Percentiles rank a stretch among this genome's conserved stretches.
Conservation (phyloP, 2,113 vertebrate species). For the Onychostoma macrolepis region DNA sequence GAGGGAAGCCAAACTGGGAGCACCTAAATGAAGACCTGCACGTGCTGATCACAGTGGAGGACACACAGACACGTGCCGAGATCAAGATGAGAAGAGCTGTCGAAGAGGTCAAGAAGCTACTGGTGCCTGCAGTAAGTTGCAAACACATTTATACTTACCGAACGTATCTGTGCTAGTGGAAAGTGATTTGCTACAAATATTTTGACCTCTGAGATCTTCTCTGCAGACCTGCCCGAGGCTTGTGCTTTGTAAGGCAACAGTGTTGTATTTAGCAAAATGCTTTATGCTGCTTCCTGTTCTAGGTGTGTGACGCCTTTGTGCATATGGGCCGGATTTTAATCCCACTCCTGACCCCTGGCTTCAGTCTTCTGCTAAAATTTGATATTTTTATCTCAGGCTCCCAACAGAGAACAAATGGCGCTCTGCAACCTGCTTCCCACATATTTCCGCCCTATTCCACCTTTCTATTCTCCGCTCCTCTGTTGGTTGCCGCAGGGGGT, state of each 20-base stretch:
- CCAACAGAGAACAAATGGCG: constrained; percentile 48
- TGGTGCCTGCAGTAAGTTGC: constrained; percentile 81
- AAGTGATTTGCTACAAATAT: background rate
- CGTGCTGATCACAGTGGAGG: constrained; percentile 83
- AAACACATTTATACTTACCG: background rate
- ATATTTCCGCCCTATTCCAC: constrained; percentile 59
- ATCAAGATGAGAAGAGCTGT: constrained; percentile 83
- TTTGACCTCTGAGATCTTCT: background rate
- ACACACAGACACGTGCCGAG: constrained; percentile 81
- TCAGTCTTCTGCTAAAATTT: constrained; percentile 25
- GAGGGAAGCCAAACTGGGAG: constrained; percentile 86
- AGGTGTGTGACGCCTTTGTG: constrained; percentile 3
- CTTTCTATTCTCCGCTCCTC: constrained; percentile 40
- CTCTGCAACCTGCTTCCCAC: constrained; percentile 31
- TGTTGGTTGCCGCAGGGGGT: constrained; percentile 53
- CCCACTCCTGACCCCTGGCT: constrained; percentile 26
- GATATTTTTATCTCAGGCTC: constrained; percentile 42
- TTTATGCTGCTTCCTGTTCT: background rate
- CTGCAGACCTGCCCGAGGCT: background rate
- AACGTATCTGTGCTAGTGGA: background rate
- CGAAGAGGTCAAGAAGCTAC: constrained; percentile 85
- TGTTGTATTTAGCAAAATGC: background rate
- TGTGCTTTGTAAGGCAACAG: constrained; percentile 12
- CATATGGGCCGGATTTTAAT: constrained; percentile 48
- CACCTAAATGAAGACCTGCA: constrained; percentile 84